Percentiles rank a stretch among this genome's conserved stretches.
These are phyloP conservation scores for Ectropis crepuscularia DNA, from an alignment of 2,888 invertebrate genomes.

Conservation along the genomic window DNA sequence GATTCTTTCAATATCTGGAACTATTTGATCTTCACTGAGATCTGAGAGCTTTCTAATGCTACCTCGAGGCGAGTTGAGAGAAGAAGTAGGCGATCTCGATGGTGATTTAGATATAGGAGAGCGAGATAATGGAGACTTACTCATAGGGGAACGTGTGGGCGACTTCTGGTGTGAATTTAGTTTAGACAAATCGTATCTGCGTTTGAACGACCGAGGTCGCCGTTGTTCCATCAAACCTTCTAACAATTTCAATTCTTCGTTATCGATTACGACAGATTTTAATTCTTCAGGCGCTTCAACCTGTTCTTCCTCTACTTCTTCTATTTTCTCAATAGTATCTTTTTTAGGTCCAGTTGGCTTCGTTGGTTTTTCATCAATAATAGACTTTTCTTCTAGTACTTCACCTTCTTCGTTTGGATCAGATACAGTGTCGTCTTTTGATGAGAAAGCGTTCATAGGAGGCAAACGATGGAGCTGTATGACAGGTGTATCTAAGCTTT, in stretches of 20 bases:
- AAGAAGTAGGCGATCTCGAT: conserved; percentile 81
- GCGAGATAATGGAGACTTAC: conserved; percentile 75
- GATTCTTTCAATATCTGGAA: conserved; percentile 79
- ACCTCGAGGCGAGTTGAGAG: conserved; percentile 80
- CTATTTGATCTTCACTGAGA: conserved; percentile 81
- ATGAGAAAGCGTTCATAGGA: conserved; percentile 93
- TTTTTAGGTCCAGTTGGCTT: conserved; percentile 57
- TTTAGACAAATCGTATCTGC: conserved; percentile 75
- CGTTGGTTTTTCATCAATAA: conserved; percentile 70
- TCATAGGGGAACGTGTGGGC: conserved; percentile 77
- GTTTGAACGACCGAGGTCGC: conserved; percentile 79
- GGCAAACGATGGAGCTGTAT: conserved; percentile 92
- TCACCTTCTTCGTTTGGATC: conserved; percentile 88
- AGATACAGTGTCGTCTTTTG: conserved; percentile 94
- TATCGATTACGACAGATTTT: conserved; percentile 82
- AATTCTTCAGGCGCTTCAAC: conserved; percentile 66
- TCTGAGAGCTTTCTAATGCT: conserved; percentile 81
- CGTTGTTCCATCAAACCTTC: conserved; percentile 82
- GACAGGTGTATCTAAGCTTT: conserved; percentile 93
- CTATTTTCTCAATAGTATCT: conserved; percentile 73
- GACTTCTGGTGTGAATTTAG: conserved; percentile 71
- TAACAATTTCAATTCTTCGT: conserved; percentile 83
- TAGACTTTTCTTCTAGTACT: conserved; percentile 85
- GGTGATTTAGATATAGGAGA: conserved; percentile 82
- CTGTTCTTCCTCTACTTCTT: conserved; percentile 84